Evolutionary conservation across 2,888 invertebrate species (phyloP).

Genomic region (Ashinkailepas kermadecensis): DNA sequence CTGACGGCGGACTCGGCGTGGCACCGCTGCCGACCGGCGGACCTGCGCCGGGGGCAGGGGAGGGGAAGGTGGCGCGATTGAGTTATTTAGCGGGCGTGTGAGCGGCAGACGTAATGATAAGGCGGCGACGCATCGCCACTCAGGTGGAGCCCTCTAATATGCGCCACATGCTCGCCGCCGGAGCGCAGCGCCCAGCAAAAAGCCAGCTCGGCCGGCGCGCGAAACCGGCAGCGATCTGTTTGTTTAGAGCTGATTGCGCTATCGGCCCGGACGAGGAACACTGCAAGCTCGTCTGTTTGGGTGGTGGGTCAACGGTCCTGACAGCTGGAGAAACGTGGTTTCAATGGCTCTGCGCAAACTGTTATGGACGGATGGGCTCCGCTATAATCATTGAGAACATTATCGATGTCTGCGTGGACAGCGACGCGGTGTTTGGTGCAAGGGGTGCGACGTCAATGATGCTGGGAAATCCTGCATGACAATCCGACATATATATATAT

Average conservation of each 20-base stretch:
- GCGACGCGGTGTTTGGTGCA: too few relatives aligned
- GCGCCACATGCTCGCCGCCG: background rate
- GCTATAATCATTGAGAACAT: too few relatives aligned
- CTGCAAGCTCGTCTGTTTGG: slow-evolving; percentile 4
- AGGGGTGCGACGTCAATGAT: too few relatives aligned
- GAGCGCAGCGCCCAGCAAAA: background rate
- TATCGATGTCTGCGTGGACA: too few relatives aligned
- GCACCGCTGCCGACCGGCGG: too few relatives aligned
- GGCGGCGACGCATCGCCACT: background rate
- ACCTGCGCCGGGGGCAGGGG: too few relatives aligned
- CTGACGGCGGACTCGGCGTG: too few relatives aligned
- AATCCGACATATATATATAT: too few relatives aligned
- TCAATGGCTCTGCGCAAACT: background rate
- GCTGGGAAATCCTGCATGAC: too few relatives aligned
- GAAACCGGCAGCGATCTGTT: background rate
- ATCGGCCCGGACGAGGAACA: background rate
- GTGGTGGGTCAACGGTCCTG: background rate
- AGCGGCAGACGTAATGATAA: slow-evolving; percentile 5
- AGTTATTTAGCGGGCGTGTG: slow-evolving; percentile 21
- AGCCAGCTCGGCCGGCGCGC: background rate
- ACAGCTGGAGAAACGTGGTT: background rate
- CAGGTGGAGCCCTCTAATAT: background rate
- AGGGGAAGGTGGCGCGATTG: background rate
- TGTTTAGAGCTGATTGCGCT: background rate
- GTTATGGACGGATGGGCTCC: background rate